A percentile compares a stretch with the other conserved stretches of the same genome.
Conservation (phyloP, 92 coral and sea anemone genomes). For the Epizoanthus stellaris region DNA sequence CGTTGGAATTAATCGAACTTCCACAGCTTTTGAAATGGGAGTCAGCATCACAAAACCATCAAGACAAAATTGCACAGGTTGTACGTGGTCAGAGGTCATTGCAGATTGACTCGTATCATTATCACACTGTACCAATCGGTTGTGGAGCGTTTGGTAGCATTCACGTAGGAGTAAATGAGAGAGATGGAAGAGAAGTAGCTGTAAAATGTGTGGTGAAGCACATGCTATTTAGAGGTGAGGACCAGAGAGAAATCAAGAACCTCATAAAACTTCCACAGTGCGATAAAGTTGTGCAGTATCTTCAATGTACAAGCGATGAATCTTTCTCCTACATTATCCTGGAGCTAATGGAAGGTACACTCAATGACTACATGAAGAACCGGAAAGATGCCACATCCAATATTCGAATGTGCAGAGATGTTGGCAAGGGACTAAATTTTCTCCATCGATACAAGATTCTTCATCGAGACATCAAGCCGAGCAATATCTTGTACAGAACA, state of each 20-base stretch:
- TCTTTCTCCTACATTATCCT: too few species aligned
- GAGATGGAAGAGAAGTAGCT: conserved; percentile 72
- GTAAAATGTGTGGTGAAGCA: conserved; percentile 48
- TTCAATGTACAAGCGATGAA: too few species aligned
- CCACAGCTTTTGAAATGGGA: conserved; percentile 54
- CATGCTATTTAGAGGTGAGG: not conserved
- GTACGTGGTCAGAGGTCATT: conserved; percentile 32
- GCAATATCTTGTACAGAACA: too few species aligned
- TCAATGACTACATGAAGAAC: conserved; percentile 41
- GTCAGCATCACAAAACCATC: conserved; percentile 24
- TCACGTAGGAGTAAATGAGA: conserved; percentile 46
- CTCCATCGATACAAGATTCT: conserved; percentile 44
- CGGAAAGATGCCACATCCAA: not conserved
- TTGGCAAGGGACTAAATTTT: conserved; percentile 42
- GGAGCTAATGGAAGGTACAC: too few species aligned
- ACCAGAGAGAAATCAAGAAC: conserved; percentile 4
- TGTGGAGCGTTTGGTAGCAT: conserved; percentile 35
- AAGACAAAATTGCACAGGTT: conserved; percentile 30
- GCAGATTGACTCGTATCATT: conserved; percentile 26
- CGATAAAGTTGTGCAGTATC: conserved; percentile 30
- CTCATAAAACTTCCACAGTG: conserved; percentile 39
- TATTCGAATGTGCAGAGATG: conserved; percentile 28
- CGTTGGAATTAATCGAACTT: not conserved
- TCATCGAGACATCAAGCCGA: conserved; percentile 53
- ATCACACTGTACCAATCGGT: conserved; percentile 46